A percentile compares a stretch with the other conserved stretches of the same genome.
Conservation (phyloP, 2,797 vertebrate species). For the Poecilia gillii region DNA sequence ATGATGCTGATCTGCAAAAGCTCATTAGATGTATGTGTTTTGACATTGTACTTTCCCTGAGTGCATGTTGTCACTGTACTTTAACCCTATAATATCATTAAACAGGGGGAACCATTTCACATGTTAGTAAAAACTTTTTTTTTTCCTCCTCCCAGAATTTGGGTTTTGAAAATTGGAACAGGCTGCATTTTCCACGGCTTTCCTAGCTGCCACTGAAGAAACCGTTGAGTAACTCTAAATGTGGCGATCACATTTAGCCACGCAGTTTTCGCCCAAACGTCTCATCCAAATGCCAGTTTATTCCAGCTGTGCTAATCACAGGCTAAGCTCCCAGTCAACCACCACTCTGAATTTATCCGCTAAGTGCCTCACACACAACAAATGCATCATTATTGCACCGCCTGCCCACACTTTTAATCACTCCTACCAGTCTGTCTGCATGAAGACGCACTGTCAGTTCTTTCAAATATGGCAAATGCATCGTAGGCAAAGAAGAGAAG, state of each 20-base stretch:
- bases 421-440: background rate
- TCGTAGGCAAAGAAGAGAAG: conserved; percentile 46
- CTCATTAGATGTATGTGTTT: conserved; percentile 15
- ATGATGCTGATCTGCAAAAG: conserved; percentile 38
- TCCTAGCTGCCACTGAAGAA: conserved; percentile 61
- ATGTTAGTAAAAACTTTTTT: conserved; percentile 45
- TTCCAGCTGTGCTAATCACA: conserved; percentile 63
- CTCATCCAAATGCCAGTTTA: conserved; percentile 72
- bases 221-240: conserved; percentile 66
- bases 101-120: conserved; percentile 50
- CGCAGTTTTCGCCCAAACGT: conserved; percentile 73
- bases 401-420: conserved; percentile 48
- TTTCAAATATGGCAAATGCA: conserved; percentile 46
- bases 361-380: conserved; percentile 70
- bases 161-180: conserved; percentile 60
- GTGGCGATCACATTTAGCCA: conserved; percentile 75
- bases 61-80: background rate
- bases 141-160: conserved; percentile 43
- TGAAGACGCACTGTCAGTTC: conserved; percentile 10
- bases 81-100: background rate
- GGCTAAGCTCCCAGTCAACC: conserved; percentile 74
- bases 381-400: conserved; percentile 60
- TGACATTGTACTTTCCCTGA: conserved; percentile 10
- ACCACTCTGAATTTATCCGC: conserved; percentile 70
- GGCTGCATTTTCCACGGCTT: conserved; percentile 59